Percentiles rank a stretch among this genome's conserved stretches.
phyloP scores from a whole-genome alignment of 30 jellyfish, hydroid and myxozoan genomes.

The Cassiopea xamachana region DNA sequence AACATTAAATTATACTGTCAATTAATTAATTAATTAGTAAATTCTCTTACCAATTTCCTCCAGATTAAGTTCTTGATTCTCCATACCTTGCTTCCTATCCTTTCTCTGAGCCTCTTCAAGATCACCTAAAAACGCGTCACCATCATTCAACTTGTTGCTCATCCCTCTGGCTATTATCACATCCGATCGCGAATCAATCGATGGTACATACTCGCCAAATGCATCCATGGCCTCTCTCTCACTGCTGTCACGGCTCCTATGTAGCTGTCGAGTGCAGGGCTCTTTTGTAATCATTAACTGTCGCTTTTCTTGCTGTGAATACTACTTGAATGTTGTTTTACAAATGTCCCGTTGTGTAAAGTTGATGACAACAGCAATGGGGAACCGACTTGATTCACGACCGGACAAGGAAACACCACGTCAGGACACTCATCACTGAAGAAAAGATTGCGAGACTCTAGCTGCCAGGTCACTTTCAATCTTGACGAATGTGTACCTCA shows the following conservation, averaged over 20 bases:
- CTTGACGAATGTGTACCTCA: too few relatives aligned
- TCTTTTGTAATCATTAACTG: constrained; percentile 31
- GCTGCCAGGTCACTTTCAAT: neutral
- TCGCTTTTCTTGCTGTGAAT: constrained; percentile 68
- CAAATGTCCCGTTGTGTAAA: neutral
- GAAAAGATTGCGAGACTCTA: neutral
- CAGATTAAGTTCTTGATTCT: constrained; percentile 33
- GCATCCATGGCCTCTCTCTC: constrained; percentile 63
- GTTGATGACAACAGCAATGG: neutral
- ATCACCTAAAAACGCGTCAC: constrained; percentile 28
- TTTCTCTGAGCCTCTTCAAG: constrained; percentile 2
- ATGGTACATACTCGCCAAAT: constrained; percentile 47
- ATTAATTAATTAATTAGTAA: too few relatives aligned
- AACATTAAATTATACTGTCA: neutral
- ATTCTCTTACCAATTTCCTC: constrained; percentile 56
- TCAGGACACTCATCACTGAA: constrained; percentile 7
- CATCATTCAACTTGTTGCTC: constrained; percentile 7
- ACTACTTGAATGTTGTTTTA: neutral
- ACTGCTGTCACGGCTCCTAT: constrained; percentile 38
- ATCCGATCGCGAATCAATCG: constrained; percentile 38
- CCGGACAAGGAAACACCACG: constrained; percentile 21
- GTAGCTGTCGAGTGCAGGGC: constrained; percentile 65
- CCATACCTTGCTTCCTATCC: neutral
- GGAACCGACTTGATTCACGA: constrained; percentile 11
- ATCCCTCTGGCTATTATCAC: constrained; percentile 1